These are phyloP conservation scores for Diabrotica undecimpunctata DNA, from an alignment of 1,140 invertebrate species.

Conservation along the genomic window DNA sequence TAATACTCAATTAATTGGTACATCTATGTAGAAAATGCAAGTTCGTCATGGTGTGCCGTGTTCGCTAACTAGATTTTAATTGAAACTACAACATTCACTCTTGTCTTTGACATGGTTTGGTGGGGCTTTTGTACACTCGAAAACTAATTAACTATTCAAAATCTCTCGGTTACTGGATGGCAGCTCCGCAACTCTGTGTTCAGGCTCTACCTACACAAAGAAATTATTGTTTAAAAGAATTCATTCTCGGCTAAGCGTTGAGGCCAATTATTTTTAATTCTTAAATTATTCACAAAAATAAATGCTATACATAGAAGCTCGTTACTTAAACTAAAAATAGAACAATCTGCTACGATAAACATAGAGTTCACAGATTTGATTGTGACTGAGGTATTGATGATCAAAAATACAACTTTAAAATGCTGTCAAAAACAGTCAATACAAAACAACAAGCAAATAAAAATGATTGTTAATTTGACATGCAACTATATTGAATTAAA, in stretches of 20 bases:
- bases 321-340: too few relatives aligned
- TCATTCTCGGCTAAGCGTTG: background rate
- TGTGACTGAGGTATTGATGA: too few relatives aligned
- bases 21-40: conserved; percentile 2
- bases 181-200: background rate
- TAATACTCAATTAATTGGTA: conserved; percentile 3
- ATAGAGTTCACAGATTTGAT: too few relatives aligned
- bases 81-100: conserved; percentile 2
- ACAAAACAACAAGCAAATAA: too few relatives aligned
- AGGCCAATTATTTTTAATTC: too few relatives aligned
- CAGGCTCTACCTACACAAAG: background rate
- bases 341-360: too few relatives aligned
- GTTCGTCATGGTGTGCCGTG: conserved; percentile 1
- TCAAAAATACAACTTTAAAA: too few relatives aligned
- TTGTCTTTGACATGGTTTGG: conserved; percentile 2
- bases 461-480: too few relatives aligned
- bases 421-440: too few relatives aligned
- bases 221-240: background rate
- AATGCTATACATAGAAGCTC: too few relatives aligned
- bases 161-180: background rate
- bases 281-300: too few relatives aligned
- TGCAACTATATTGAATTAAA: too few relatives aligned
- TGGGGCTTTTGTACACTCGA: background rate
- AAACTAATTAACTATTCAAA: conserved; percentile 3
- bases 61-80: conserved; percentile 2